These are phyloP conservation scores for Notocelia uddmanniana DNA, from an alignment of 2,888 invertebrate species.

Conservation along the genomic window DNA sequence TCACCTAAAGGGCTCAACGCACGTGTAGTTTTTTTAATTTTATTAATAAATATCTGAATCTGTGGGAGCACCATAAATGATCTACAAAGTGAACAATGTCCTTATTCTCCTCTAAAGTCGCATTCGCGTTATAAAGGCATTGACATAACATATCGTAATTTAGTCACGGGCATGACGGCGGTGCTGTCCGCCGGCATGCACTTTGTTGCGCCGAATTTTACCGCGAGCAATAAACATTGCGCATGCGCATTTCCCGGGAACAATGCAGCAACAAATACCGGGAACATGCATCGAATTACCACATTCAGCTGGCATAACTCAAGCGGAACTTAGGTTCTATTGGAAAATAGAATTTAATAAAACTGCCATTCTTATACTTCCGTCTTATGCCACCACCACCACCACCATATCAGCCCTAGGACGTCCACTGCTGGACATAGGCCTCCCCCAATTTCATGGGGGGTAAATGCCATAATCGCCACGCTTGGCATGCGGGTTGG, in stretches of 20 bases:
- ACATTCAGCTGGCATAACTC: background rate
- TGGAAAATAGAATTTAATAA: background rate
- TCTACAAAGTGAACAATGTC: too few relatives aligned
- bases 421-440: too few relatives aligned
- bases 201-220: conserved; percentile 3
- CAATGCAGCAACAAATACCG: background rate
- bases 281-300: background rate
- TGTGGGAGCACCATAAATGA: too few relatives aligned
- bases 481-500: too few relatives aligned
- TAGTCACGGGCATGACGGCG: conserved; percentile 1
- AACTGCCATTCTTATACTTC: background rate
- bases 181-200: background rate
- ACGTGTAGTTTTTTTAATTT: too few relatives aligned
- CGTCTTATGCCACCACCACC: too few relatives aligned
- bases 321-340: background rate
- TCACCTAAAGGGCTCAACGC: too few relatives aligned
- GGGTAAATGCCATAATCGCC: too few relatives aligned
- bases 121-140: background rate
- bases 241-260: conserved; percentile 10
- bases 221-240: background rate
- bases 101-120: too few relatives aligned
- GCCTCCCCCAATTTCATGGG: too few relatives aligned
- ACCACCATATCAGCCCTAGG: too few relatives aligned
- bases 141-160: background rate
- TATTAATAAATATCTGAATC: too few relatives aligned